Percentiles rank a stretch among this genome's conserved stretches.
Evolutionary conservation across 1,140 invertebrate genomes (phyloP).

Genomic region (roundworm (Caenorhabditis elegans)): DNA sequence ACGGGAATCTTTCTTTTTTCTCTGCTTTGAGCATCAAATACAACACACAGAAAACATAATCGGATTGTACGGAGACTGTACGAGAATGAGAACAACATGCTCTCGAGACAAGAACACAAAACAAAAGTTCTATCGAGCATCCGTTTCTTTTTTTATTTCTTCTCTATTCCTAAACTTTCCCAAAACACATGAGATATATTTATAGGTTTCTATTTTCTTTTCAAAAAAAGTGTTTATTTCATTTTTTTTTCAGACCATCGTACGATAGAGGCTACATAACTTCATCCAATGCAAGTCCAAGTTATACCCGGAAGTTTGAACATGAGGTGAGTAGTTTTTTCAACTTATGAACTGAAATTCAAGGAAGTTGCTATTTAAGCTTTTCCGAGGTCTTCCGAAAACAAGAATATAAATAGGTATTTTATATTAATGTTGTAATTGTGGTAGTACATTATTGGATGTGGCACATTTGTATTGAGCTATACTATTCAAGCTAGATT

Average conservation of each 20-base stretch:
- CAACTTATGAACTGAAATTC: too few species aligned
- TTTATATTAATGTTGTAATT: slow-evolving; percentile 39
- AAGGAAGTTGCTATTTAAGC: background rate
- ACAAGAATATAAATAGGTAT: slow-evolving; percentile 34
- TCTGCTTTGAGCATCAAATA: background rate
- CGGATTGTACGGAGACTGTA: slow-evolving; percentile 4
- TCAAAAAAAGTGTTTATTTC: background rate
- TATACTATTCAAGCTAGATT: too few species aligned
- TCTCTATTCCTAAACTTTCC: background rate
- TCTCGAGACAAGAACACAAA: background rate
- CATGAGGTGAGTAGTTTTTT: slow-evolving; percentile 28
- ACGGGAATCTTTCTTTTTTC: background rate
- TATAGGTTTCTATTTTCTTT: background rate
- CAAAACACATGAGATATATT: background rate
- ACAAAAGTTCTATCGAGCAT: slow-evolving; percentile 2
- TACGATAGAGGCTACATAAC: background rate
- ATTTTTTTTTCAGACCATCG: background rate
- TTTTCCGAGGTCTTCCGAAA: slow-evolving; percentile 21
- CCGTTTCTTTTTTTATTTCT: background rate
- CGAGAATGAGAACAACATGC: background rate
- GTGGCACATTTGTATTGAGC: background rate
- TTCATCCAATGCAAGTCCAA: slow-evolving; percentile 17
- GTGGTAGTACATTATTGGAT: background rate
- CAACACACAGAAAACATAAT: slow-evolving; percentile 8
- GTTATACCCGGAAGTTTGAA: slow-evolving; percentile 44